phyloP scores from a whole-genome alignment of 1,140 invertebrate species.

The Paraescarpia echinospica region DNA sequence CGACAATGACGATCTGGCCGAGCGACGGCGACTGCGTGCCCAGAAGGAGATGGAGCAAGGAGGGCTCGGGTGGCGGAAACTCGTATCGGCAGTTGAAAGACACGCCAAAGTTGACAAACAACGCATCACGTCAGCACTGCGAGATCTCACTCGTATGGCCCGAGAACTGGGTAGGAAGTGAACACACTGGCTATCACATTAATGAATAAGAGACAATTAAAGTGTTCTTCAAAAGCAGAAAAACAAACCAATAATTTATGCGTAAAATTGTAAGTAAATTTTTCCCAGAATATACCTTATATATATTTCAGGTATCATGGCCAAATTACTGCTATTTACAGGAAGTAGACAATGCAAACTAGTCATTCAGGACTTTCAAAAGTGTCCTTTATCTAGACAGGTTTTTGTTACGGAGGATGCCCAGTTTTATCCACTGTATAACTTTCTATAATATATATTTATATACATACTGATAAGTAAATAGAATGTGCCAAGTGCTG shows the following conservation, averaged over 20 bases:
- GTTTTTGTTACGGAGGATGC: no score
- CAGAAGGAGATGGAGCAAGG: slow-evolving; percentile 40
- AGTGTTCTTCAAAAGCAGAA: background rate
- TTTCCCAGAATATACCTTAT: background rate
- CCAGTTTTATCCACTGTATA: no score
- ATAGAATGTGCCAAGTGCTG: no score
- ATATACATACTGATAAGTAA: no score
- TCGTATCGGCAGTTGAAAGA: slow-evolving; percentile 33
- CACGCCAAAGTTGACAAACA: slow-evolving; percentile 32
- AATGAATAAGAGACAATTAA: background rate
- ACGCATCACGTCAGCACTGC: slow-evolving; percentile 36
- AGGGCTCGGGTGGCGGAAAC: slow-evolving; percentile 39
- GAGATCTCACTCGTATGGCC: slow-evolving; percentile 41
- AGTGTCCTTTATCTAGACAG: no score
- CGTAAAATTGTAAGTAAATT: slow-evolving; percentile 3
- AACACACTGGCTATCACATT: background rate
- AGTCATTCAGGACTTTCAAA: no score
- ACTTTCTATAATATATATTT: no score
- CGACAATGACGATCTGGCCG: slow-evolving; percentile 31
- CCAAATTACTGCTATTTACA: no score
- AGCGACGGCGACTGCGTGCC: slow-evolving; percentile 37
- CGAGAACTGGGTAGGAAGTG: slow-evolving; percentile 41
- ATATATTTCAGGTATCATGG: no score
- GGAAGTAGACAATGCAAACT: no score
- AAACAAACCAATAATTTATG: background rate